phyloP scores from a whole-genome alignment of 2,888 invertebrate species.

The Margaritifera margaritifera region DNA sequence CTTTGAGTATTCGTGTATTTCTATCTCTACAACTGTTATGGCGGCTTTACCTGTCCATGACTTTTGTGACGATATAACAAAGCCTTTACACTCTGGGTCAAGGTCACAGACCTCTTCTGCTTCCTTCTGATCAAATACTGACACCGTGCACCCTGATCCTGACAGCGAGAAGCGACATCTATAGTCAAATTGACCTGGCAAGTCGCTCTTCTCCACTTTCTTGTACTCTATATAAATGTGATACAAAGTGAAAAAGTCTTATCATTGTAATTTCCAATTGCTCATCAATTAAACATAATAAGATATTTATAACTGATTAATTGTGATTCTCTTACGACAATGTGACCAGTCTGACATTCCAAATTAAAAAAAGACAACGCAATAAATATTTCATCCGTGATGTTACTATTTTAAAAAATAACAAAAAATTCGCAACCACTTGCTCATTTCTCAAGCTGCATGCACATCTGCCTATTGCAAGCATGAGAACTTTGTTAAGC shows the following conservation, averaged over 20 bases:
- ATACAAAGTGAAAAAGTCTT: no score
- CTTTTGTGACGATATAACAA: constrained; percentile 63
- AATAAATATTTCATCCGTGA: no score
- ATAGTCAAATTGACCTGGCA: constrained; percentile 70
- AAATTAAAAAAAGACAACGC: no score
- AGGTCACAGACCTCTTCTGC: constrained; percentile 69
- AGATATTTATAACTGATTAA: constrained; percentile 3
- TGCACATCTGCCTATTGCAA: no score
- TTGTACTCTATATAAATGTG: constrained; percentile 44
- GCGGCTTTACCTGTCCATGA: constrained; percentile 70
- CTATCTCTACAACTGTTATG: neutral
- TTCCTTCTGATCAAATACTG: constrained; percentile 69
- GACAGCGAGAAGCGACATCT: constrained; percentile 68
- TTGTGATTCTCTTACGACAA: no score
- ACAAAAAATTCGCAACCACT: no score
- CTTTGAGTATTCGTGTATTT: neutral
- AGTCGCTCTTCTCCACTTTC: constrained; percentile 47
- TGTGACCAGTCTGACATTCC: neutral
- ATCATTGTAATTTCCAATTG: no score
- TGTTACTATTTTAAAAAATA: no score
- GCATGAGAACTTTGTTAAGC: no score
- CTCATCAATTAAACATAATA: constrained; percentile 3
- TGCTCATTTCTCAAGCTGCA: no score
- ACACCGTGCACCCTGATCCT: constrained; percentile 67
- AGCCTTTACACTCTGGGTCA: constrained; percentile 67